phyloP scores from a whole-genome alignment of 2,888 invertebrate species.

The Luffia ferchaultella region DNA sequence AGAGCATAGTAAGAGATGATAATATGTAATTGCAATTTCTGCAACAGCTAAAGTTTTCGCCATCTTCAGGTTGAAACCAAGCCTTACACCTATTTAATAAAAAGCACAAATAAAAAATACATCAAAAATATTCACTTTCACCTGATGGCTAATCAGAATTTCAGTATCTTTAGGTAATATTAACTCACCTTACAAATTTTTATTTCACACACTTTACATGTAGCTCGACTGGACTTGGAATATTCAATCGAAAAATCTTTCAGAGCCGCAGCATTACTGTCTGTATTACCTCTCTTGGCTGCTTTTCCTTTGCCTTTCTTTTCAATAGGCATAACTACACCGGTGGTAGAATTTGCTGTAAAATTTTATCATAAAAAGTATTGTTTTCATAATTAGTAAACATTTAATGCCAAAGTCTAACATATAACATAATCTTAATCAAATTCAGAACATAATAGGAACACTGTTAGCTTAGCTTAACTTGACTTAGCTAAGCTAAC shows the following conservation, averaged over 20 bases:
- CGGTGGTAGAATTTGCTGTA: conserved; percentile 21
- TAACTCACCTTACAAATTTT: conserved; percentile 78
- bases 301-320: conserved; percentile 58
- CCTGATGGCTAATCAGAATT: too few relatives aligned
- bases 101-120: background rate
- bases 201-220: conserved; percentile 84
- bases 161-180: background rate
- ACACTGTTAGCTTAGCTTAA: too few relatives aligned
- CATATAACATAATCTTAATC: too few relatives aligned
- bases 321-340: conserved; percentile 47
- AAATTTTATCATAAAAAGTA: conserved; percentile 5
- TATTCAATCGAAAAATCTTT: conserved; percentile 84
- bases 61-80: too few relatives aligned
- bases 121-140: too few relatives aligned
- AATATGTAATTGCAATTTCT: too few relatives aligned
- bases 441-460: too few relatives aligned
- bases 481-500: too few relatives aligned
- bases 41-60: too few relatives aligned
- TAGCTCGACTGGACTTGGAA: conserved; percentile 83
- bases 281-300: conserved; percentile 33
- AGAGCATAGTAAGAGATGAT: too few relatives aligned
- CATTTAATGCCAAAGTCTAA: background rate
- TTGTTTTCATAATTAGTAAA: conserved; percentile 2
- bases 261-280: conserved; percentile 36
- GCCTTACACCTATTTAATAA: too few relatives aligned